phyloP scores from a whole-genome alignment of 2,113 vertebrate species.

The Pantherophis guttatus region DNA sequence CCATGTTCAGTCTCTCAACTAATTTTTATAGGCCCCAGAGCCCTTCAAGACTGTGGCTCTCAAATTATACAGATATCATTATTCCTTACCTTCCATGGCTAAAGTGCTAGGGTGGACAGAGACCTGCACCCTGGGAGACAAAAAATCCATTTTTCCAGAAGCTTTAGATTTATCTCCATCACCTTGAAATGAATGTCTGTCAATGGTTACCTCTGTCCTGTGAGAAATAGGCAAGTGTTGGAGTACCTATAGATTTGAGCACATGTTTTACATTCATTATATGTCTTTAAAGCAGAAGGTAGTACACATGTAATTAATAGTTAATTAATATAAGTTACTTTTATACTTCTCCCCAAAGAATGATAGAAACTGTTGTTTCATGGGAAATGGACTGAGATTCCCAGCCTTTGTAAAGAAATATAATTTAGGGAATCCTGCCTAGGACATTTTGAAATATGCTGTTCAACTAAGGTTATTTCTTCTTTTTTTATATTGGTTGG shows the following conservation, averaged over 20 bases:
- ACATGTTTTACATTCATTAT: not conserved
- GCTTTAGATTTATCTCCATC: constrained; percentile 23
- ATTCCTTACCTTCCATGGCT: constrained; percentile 43
- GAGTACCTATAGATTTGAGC: constrained; percentile 60
- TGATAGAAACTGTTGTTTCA: not conserved
- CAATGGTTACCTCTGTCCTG: constrained; percentile 37
- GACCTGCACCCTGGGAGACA: constrained; percentile 9
- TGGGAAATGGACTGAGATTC: not conserved
- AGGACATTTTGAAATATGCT: not conserved
- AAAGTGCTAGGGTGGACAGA: constrained; percentile 9
- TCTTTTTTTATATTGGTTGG: not conserved
- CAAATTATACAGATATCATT: not conserved
- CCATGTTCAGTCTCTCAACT: not conserved
- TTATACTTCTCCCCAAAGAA: not conserved
- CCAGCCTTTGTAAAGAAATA: not conserved
- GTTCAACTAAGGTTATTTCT: not conserved
- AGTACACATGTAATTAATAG: not conserved
- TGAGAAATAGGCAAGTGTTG: constrained; percentile 72
- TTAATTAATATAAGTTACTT: too few relatives aligned
- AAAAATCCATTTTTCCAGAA: constrained; percentile 22
- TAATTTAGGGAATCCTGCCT: not conserved
- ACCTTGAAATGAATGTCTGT: constrained; percentile 23
- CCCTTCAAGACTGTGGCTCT: not conserved
- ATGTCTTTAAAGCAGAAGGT: not conserved
- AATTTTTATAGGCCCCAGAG: not conserved